Percentiles rank a stretch among this genome's conserved stretches.
Evolutionary conservation across 1,140 invertebrate species (phyloP).

Genomic region (Cryptotermes secundus): DNA sequence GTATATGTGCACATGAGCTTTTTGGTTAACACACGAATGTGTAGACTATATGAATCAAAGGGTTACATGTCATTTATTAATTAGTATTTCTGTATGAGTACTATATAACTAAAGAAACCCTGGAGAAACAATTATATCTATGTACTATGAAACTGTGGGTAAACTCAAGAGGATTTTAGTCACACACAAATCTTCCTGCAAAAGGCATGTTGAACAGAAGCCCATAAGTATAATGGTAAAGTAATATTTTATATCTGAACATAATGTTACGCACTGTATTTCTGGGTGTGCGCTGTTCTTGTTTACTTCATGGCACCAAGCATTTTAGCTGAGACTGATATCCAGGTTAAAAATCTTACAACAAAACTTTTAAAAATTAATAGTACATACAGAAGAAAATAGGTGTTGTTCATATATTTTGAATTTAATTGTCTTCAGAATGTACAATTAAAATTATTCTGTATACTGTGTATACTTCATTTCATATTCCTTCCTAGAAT

Average conservation of each 20-base stretch:
- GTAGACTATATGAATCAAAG: no score
- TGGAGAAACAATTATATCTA: not conserved
- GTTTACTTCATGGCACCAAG: not conserved
- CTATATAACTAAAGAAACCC: not conserved
- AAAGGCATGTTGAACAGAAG: not conserved
- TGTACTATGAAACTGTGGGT: not conserved
- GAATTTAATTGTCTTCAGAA: not conserved
- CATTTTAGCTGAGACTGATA: not conserved
- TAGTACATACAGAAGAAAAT: not conserved
- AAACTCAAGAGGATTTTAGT: not conserved
- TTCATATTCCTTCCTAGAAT: not conserved
- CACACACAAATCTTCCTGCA: not conserved
- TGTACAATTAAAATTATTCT: constrained; percentile 1
- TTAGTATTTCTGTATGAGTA: not conserved
- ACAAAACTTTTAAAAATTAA: not conserved
- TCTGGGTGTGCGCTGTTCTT: not conserved
- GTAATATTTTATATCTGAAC: not conserved
- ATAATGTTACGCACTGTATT: not conserved
- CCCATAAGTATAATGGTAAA: not conserved
- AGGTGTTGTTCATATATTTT: not conserved
- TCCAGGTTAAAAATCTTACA: not conserved
- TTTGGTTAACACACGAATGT: no score
- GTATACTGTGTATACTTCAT: not conserved
- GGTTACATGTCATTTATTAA: no score
- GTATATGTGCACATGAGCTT: no score